Evolutionary conservation across 2,888 invertebrate genomes (phyloP).

Genomic region (Limenitis camilla): DNA sequence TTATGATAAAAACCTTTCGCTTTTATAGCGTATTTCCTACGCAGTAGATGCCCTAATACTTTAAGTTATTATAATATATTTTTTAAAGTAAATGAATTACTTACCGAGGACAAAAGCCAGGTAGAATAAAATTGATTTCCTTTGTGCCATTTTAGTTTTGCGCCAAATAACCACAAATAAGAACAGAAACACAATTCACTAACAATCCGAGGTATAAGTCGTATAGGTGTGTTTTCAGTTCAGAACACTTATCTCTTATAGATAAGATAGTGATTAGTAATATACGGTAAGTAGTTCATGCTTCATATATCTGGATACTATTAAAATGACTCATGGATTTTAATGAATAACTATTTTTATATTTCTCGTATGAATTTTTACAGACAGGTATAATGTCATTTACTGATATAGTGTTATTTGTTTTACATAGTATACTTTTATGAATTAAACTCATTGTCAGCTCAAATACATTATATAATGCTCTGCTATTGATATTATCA

Average conservation of each 20-base stretch:
- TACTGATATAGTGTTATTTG: too few species aligned
- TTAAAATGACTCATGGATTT: background rate
- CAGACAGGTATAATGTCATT: too few species aligned
- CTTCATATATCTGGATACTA: background rate
- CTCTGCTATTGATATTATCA: too few species aligned
- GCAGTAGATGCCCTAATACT: too few species aligned
- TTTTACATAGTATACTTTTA: too few species aligned
- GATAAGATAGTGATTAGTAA: slow-evolving; percentile 66
- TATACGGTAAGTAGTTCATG: slow-evolving; percentile 22
- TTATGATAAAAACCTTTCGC: too few species aligned
- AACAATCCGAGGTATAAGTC: slow-evolving; percentile 19
- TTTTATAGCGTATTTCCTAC: too few species aligned
- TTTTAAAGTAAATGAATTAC: slow-evolving; percentile 27
- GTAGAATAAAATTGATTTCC: slow-evolving; percentile 61
- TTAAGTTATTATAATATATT: background rate
- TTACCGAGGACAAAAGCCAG: slow-evolving; percentile 69
- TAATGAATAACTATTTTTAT: background rate
- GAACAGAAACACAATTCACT: slow-evolving; percentile 30
- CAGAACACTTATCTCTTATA: slow-evolving; percentile 44
- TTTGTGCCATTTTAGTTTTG: slow-evolving; percentile 52
- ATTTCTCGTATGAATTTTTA: too few species aligned
- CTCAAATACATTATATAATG: too few species aligned
- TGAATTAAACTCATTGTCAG: too few species aligned
- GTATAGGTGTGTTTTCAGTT: slow-evolving; percentile 43
- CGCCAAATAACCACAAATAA: slow-evolving; percentile 1